Evolutionary conservation across 35 echinoderm and acorn worm genomes (phyloP).

Genomic region (Ophioderma brevispina): DNA sequence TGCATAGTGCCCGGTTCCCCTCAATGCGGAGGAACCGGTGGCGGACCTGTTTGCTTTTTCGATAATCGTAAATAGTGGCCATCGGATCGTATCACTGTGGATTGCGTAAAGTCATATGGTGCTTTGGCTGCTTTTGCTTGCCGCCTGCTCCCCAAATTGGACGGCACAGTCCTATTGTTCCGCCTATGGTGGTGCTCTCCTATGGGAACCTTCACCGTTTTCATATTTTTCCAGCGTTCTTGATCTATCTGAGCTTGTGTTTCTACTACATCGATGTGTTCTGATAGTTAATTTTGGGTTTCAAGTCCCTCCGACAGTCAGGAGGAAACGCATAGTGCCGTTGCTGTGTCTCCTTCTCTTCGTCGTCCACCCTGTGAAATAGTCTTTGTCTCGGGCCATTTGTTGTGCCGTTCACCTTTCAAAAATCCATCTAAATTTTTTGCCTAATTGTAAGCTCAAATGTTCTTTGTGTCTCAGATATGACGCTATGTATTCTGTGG

Average conservation of each 20-base stretch:
- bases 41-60: constrained; percentile 53
- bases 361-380: background rate
- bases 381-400: background rate
- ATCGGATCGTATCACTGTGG: constrained; percentile 46
- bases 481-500: constrained; percentile 73
- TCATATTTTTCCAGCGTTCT: constrained; percentile 4
- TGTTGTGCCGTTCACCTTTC: background rate
- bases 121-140: background rate
- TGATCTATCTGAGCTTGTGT: background rate
- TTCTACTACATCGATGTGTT: background rate
- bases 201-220: background rate
- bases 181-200: background rate
- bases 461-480: constrained; percentile 43
- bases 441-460: constrained; percentile 45
- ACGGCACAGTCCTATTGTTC: background rate
- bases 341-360: background rate
- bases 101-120: background rate
- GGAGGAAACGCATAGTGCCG: constrained; percentile 1
- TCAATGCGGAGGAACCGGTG: background rate
- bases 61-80: constrained; percentile 60
- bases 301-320: constrained; percentile 32
- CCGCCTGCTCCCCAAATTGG: background rate
- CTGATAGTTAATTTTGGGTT: constrained; percentile 4
- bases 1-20: background rate
- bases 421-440: constrained; percentile 9